These are phyloP conservation scores for Drosophila vallismaia DNA, from an alignment of 2,888 invertebrate species.

Conservation along the genomic window DNA sequence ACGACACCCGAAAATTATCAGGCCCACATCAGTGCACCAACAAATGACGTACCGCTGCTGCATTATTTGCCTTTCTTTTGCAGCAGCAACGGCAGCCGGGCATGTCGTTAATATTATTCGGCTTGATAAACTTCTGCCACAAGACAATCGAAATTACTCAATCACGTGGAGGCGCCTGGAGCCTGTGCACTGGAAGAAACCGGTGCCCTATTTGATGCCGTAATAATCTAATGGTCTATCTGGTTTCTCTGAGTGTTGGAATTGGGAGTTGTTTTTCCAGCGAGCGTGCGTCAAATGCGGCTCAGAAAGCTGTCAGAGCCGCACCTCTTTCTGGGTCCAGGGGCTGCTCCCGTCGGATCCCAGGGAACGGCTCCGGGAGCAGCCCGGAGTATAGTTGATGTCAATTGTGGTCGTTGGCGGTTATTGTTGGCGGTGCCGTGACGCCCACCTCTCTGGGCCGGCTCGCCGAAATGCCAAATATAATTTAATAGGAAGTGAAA, in stretches of 20 bases:
- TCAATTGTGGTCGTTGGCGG: slow-evolving; percentile 53
- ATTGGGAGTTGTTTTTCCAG: slow-evolving; percentile 28
- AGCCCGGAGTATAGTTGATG: slow-evolving; percentile 75
- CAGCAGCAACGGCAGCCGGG: slow-evolving; percentile 56
- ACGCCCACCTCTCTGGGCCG: slow-evolving; percentile 66
- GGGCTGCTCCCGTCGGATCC: slow-evolving; percentile 19
- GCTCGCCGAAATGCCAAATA: slow-evolving; percentile 71
- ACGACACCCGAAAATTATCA: slow-evolving; percentile 60
- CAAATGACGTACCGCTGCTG: slow-evolving; percentile 75
- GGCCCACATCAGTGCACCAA: slow-evolving; percentile 16
- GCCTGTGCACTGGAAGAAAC: slow-evolving; percentile 8
- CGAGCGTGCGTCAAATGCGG: slow-evolving; percentile 71
- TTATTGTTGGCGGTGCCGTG: slow-evolving; percentile 37
- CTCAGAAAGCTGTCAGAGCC: slow-evolving; percentile 64
- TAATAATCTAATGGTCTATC: neutral
- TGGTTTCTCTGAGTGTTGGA: slow-evolving; percentile 7
- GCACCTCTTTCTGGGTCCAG: slow-evolving; percentile 58
- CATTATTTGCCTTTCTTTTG: slow-evolving; percentile 77
- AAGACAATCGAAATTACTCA: slow-evolving; percentile 79
- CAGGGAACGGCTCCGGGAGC: slow-evolving; percentile 62
- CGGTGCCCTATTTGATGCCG: neutral
- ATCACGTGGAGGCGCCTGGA: slow-evolving; percentile 58
- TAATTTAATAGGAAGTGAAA: slow-evolving; percentile 79
- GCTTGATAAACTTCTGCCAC: slow-evolving; percentile 78
- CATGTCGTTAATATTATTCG: slow-evolving; percentile 79